These are phyloP conservation scores for Melanotaenia boesemani DNA, from an alignment of 2,797 vertebrate species.

Conservation along the genomic window DNA sequence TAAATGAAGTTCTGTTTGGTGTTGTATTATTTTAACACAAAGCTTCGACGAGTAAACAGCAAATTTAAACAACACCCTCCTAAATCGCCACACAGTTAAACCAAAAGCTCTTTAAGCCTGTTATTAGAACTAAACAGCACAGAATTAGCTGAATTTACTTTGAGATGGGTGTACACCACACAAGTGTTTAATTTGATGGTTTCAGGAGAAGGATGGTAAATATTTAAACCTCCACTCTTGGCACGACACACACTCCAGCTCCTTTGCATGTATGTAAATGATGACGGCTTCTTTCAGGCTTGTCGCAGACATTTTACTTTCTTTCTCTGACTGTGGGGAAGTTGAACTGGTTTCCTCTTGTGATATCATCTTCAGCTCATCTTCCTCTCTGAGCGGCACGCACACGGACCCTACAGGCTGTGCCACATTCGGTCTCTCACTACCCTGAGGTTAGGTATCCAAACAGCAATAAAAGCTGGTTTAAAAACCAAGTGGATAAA, in stretches of 20 bases:
- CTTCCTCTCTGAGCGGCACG: conserved; percentile 19
- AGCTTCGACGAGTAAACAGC: neutral
- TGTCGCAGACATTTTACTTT: conserved; percentile 26
- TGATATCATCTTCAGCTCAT: conserved; percentile 37
- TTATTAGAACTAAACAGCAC: neutral
- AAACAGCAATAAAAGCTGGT: neutral
- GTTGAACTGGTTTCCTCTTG: conserved; percentile 54
- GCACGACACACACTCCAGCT: conserved; percentile 3
- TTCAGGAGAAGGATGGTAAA: conserved; percentile 25
- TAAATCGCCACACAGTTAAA: neutral
- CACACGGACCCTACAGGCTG: neutral
- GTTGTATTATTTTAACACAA: neutral
- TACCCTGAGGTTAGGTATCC: neutral
- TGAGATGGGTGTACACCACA: neutral
- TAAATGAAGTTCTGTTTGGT: neutral
- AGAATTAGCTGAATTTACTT: neutral
- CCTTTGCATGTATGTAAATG: conserved; percentile 66
- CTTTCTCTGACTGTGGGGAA: conserved; percentile 48
- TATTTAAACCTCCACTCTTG: conserved; percentile 28
- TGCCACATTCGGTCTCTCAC: neutral
- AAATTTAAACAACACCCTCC: neutral
- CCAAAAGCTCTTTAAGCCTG: neutral
- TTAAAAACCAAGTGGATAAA: neutral
- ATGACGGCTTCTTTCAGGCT: conserved; percentile 1
- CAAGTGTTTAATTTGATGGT: conserved; percentile 9